phyloP scores from a whole-genome alignment of 2,797 vertebrate species.

The Macropus fuliginosus region DNA sequence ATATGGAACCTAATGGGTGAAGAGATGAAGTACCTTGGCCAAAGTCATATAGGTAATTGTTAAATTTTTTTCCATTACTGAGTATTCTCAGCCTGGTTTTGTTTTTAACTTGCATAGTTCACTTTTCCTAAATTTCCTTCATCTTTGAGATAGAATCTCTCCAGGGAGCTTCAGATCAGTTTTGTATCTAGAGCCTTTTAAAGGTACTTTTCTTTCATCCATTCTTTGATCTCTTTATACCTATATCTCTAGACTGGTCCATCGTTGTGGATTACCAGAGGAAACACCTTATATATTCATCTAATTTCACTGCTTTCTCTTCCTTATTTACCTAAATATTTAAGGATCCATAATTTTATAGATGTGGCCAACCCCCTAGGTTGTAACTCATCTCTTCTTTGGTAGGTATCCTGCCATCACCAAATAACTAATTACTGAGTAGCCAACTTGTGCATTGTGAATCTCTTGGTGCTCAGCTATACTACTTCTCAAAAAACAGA shows the following conservation, averaged over 20 bases:
- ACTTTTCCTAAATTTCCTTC: conserved; percentile 35
- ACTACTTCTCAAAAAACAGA: not conserved
- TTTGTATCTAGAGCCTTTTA: conserved; percentile 2
- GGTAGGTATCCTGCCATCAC: not conserved
- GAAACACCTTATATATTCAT: not conserved
- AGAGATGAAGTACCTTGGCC: not conserved
- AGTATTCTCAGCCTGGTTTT: not conserved
- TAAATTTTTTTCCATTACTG: not conserved
- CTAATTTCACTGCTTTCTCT: not conserved
- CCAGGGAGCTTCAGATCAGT: not conserved
- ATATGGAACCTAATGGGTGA: not conserved
- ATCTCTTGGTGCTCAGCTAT: not conserved
- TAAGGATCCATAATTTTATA: not conserved
- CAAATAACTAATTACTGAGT: not conserved
- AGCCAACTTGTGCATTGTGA: not conserved
- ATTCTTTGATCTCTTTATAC: not conserved
- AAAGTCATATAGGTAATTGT: not conserved
- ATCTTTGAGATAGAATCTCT: not conserved
- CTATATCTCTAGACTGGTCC: not conserved
- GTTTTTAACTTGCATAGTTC: not conserved
- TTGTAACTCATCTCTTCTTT: not conserved
- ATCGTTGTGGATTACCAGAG: not conserved
- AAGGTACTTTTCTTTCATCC: not conserved
- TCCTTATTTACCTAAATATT: not conserved
- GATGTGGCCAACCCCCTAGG: not conserved